Percentiles rank a stretch among this genome's conserved stretches.
Evolutionary conservation across 2,888 invertebrate genomes (phyloP).

Genomic region (Arge pagana): DNA sequence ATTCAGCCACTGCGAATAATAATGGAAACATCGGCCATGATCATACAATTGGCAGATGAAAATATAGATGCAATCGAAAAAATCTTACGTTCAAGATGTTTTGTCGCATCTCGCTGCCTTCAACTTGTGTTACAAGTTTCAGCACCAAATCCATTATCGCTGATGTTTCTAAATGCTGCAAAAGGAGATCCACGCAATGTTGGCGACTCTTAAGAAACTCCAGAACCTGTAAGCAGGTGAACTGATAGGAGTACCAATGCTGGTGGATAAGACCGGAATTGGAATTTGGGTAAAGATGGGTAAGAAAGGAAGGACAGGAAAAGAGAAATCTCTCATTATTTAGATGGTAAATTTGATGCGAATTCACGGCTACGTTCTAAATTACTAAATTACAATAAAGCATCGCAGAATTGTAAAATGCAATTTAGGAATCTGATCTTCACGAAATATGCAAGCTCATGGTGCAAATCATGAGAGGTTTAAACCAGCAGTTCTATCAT

Average conservation of each 20-base stretch:
- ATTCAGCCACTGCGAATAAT: slow-evolving; percentile 79
- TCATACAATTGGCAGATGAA: slow-evolving; percentile 7
- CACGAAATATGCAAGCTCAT: too few relatives aligned
- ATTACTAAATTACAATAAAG: not conserved
- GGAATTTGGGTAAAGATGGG: slow-evolving; percentile 20
- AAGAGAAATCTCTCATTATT: too few relatives aligned
- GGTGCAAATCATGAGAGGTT: too few relatives aligned
- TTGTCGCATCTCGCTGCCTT: slow-evolving; percentile 72
- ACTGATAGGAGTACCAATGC: slow-evolving; percentile 93
- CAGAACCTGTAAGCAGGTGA: slow-evolving; percentile 88
- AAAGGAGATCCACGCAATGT: slow-evolving; percentile 83
- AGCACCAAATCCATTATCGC: slow-evolving; percentile 92
- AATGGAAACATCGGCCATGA: slow-evolving; percentile 12
- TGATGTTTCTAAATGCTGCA: slow-evolving; percentile 90
- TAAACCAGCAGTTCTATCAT: too few relatives aligned
- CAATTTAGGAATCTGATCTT: not conserved
- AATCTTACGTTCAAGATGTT: slow-evolving; percentile 71
- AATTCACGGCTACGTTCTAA: not conserved
- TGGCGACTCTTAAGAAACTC: slow-evolving; percentile 88
- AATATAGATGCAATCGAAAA: slow-evolving; percentile 3
- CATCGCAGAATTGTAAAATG: not conserved
- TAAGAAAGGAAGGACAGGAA: slow-evolving; percentile 18
- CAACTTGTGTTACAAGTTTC: slow-evolving; percentile 83
- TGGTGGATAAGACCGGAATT: slow-evolving; percentile 48
- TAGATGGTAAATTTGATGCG: slow-evolving; percentile 8